Base-by-base conservation (phyloP, 2,797 vertebrate species). In the Syncerus caffer region DNA sequence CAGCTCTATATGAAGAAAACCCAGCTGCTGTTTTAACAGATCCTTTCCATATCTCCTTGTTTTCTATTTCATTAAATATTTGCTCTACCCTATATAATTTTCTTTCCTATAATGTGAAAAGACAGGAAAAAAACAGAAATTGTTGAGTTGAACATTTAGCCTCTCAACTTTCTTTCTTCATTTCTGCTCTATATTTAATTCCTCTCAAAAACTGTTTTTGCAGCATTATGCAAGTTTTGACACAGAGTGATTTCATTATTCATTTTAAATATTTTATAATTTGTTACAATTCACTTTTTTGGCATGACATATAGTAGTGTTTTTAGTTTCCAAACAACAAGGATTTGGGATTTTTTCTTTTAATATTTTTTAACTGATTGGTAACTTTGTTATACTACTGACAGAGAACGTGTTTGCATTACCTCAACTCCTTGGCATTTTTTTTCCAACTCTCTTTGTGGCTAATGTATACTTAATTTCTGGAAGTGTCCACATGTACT, bases 41-140 rank as follows among this genome's bases (percentile, higher is more conserved):
- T 71, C 21, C 53, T 85, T 89, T 34, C 10, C 23, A 38, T 76
- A 88, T 38, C 38, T 60, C 53, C 14, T 76, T 71, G 55, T 62
- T 92, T 96, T 60, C 67, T 27, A n/a, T 38, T 80, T 76, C 71
- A 83, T 94, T 47, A 83, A 94, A 95, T 78, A 89, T 85, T 45
- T 71, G 45, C 17, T 58, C 29, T 78, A 34, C 17, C 87, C 12
- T 85, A 67, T 58, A 45, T 67, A 51, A 80, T 80, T 80, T 60
- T 85, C 57, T 89, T 71, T 85, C 85, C 83, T 67, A 82, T 76
- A 76, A 55, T 3, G 10, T 45, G 58, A 51, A 92, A 76, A 91
- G 45, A 23, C 15, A 74, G 34, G 13, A 67, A 58, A 82, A 62
- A 76, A 89, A 25, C 57, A 82, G n/a, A 90, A 79, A 85, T 8